Percentiles rank a stretch among this genome's conserved stretches.
Evolutionary conservation across 2,113 vertebrate genomes (phyloP).

Genomic region (Saguinus midas): DNA sequence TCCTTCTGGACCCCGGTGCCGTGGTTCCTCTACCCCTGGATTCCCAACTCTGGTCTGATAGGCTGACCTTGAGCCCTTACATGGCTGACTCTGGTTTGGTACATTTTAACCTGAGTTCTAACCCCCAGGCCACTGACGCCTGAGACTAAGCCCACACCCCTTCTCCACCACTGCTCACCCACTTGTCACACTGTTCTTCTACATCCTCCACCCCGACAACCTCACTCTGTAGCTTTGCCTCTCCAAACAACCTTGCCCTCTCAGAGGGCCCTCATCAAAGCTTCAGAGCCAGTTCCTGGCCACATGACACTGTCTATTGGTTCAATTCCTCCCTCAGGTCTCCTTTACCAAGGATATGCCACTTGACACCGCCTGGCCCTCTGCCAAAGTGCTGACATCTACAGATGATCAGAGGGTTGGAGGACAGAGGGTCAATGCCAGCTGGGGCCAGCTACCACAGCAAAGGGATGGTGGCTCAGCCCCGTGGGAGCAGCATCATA

Average conservation of each 20-base stretch:
- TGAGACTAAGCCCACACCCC: not conserved
- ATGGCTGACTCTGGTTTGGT: not conserved
- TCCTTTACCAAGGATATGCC: not conserved
- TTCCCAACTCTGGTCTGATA: not conserved
- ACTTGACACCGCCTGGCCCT: not conserved
- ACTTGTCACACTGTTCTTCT: not conserved
- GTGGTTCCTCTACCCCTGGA: not conserved
- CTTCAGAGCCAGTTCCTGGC: not conserved
- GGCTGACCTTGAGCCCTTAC: not conserved
- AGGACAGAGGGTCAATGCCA: fast-evolving
- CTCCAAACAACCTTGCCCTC: not conserved
- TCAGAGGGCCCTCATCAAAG: not conserved
- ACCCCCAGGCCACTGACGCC: not conserved
- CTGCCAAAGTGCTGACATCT: not conserved
- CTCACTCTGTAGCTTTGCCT: not conserved
- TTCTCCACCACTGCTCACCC: not conserved
- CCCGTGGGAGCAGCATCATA: not conserved
- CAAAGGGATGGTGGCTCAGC: not conserved
- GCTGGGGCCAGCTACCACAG: too few species aligned
- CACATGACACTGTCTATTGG: not conserved
- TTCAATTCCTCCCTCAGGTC: not conserved
- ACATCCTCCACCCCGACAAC: not conserved
- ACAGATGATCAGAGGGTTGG: not conserved
- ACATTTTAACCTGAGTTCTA: not conserved
- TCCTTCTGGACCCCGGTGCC: not conserved